phyloP scores from a whole-genome alignment of 35 echinoderm and acorn worm species.

The Apostichopus californicus region DNA sequence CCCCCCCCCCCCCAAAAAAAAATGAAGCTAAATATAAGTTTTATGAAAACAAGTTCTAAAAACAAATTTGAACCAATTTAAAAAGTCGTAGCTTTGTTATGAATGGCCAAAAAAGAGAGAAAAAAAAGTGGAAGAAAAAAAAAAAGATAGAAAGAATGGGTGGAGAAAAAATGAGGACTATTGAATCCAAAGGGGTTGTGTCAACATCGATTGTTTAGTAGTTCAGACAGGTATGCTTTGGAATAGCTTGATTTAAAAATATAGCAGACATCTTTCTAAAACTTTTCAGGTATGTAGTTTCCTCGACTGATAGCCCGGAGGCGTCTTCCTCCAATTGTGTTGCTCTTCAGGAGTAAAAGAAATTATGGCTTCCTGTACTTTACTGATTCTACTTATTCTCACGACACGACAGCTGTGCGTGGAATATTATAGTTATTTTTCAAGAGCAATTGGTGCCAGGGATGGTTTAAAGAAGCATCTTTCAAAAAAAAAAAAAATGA shows the following conservation, averaged over 20 bases:
- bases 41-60: background rate
- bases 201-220: slow-evolving; percentile 5
- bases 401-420: background rate
- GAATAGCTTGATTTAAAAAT: background rate
- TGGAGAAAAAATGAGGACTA: too few relatives aligned
- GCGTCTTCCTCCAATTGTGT: background rate
- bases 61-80: slow-evolving; percentile 16
- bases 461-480: background rate
- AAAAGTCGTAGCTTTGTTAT: background rate
- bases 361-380: background rate
- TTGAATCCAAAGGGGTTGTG: slow-evolving; percentile 29
- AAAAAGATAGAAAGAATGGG: background rate
- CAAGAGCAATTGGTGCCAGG: background rate
- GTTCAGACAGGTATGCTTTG: slow-evolving; percentile 29
- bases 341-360: background rate
- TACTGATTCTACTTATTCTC: background rate
- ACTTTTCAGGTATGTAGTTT: slow-evolving; percentile 8
- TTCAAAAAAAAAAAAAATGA: background rate
- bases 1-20: too few relatives aligned
- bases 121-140: slow-evolving; percentile 1
- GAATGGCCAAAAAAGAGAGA: background rate
- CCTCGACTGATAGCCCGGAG: background rate
- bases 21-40: background rate
- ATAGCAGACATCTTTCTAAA: background rate
- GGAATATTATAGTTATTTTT: background rate